phyloP scores from a whole-genome alignment of 1,140 invertebrate genomes.

The Pachypsylla venusta region DNA sequence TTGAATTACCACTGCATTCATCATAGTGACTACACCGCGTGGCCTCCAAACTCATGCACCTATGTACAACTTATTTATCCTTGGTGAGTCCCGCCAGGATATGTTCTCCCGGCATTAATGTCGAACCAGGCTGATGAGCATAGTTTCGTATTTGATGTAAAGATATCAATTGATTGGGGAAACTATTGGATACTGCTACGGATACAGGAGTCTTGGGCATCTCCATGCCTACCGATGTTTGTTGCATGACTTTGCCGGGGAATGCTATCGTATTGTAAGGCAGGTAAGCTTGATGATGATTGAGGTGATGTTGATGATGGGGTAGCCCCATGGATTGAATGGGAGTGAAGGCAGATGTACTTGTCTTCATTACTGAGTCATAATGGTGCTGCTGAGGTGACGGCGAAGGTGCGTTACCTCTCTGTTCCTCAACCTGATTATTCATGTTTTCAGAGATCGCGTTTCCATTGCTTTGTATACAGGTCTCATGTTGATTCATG shows the following conservation, averaged over 20 bases:
- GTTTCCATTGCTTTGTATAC: slow-evolving; percentile 23
- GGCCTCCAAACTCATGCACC: no score
- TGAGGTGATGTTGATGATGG: slow-evolving; percentile 49
- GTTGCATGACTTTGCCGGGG: slow-evolving; percentile 28
- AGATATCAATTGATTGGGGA: slow-evolving; percentile 89
- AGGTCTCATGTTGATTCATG: slow-evolving; percentile 39
- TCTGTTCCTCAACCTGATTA: slow-evolving; percentile 16
- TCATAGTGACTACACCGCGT: no score
- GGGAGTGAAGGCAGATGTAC: slow-evolving; percentile 77
- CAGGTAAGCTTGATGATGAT: slow-evolving; percentile 49
- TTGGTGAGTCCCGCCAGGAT: slow-evolving; percentile 25
- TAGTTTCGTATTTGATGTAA: slow-evolving; percentile 94
- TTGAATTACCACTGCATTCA: no score
- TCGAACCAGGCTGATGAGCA: slow-evolving; percentile 61
- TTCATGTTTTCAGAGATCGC: slow-evolving; percentile 22
- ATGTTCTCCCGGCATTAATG: slow-evolving; percentile 25
- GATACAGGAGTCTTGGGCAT: slow-evolving; percentile 35
- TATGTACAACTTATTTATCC: slow-evolving; percentile 21
- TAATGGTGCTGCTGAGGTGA: slow-evolving; percentile 32
- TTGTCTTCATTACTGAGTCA: slow-evolving; percentile 29
- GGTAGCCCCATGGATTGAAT: slow-evolving; percentile 68
- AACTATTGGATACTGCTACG: slow-evolving; percentile 44
- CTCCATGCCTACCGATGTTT: slow-evolving; percentile 29
- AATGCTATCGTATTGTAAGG: slow-evolving; percentile 67
- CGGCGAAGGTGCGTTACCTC: slow-evolving; percentile 22